phyloP scores from a whole-genome alignment of 2,797 vertebrate species.

The Parauchenoglanis ngamensis region DNA sequence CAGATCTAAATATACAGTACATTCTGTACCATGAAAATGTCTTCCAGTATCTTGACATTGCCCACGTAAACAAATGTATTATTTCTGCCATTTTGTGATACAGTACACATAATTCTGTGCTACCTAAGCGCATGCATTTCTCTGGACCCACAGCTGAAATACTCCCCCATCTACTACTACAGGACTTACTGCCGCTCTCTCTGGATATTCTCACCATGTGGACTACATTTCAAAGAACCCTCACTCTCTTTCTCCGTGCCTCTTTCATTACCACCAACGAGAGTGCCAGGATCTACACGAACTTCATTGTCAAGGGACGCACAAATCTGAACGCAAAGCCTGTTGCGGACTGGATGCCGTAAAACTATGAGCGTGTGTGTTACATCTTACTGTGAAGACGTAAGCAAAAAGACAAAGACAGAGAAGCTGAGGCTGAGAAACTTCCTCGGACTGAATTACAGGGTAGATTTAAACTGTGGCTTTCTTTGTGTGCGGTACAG shows the following conservation, averaged over 20 bases:
- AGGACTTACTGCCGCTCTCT: background rate
- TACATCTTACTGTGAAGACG: slow-evolving; percentile 17
- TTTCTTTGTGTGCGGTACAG: slow-evolving; percentile 45
- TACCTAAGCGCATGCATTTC: background rate
- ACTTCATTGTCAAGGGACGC: background rate
- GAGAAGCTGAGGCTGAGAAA: slow-evolving; percentile 14
- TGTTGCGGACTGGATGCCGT: background rate
- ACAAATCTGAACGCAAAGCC: slow-evolving; percentile 14
- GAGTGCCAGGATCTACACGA: slow-evolving; percentile 7
- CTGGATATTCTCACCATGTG: slow-evolving; percentile 14
- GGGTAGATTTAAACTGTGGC: slow-evolving; percentile 39
- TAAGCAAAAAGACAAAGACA: slow-evolving; percentile 32
- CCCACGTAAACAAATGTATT: background rate
- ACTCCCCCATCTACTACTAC: background rate
- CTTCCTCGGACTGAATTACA: slow-evolving; percentile 33
- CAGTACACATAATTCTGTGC: background rate
- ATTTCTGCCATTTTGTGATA: background rate
- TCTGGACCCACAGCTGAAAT: background rate
- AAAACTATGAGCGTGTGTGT: background rate
- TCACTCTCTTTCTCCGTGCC: background rate
- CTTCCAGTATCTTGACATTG: background rate
- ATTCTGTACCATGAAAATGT: background rate
- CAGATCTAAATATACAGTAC: background rate
- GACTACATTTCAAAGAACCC: slow-evolving; percentile 5
- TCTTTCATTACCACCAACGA: background rate